These are phyloP conservation scores for Oreohelix idahoensis DNA, from an alignment of 1,140 invertebrate species.

Conservation along the genomic window DNA sequence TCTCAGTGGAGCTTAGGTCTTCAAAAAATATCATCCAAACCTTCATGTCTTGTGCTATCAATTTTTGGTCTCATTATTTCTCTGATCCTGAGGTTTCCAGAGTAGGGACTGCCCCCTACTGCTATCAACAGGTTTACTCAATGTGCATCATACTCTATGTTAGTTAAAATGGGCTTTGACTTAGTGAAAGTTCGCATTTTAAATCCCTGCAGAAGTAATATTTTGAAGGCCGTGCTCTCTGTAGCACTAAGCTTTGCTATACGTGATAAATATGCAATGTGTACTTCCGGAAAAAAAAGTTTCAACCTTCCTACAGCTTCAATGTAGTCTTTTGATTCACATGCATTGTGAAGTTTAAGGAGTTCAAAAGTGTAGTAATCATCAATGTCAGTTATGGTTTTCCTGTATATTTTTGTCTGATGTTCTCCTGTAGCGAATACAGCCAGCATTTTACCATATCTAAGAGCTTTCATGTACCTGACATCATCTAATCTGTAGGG, in stretches of 20 bases:
- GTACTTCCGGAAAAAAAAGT: slow-evolving; percentile 6
- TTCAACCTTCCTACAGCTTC: slow-evolving; percentile 25
- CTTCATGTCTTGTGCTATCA: no score
- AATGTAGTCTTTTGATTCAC: background rate
- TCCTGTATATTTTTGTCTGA: slow-evolving; percentile 15
- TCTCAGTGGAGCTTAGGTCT: no score
- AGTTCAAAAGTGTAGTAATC: background rate
- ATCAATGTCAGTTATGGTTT: slow-evolving; percentile 18
- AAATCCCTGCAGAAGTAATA: slow-evolving; percentile 19
- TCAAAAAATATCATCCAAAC: no score
- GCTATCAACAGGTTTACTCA: no score
- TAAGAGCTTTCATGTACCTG: slow-evolving; percentile 1
- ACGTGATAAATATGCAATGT: background rate
- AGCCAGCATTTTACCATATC: slow-evolving; percentile 30
- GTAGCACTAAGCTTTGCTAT: background rate
- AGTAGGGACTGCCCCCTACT: no score
- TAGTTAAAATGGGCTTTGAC: background rate
- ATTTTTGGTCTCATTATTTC: no score
- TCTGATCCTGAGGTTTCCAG: no score
- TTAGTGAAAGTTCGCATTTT: slow-evolving; percentile 12
- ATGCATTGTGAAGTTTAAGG: background rate
- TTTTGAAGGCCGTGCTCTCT: background rate
- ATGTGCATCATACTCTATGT: no score
- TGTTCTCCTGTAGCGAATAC: slow-evolving; percentile 17
- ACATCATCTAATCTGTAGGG: background rate